Evolutionary conservation across 1,140 invertebrate species (phyloP).

Genomic region (Chironomus striatipennis): DNA sequence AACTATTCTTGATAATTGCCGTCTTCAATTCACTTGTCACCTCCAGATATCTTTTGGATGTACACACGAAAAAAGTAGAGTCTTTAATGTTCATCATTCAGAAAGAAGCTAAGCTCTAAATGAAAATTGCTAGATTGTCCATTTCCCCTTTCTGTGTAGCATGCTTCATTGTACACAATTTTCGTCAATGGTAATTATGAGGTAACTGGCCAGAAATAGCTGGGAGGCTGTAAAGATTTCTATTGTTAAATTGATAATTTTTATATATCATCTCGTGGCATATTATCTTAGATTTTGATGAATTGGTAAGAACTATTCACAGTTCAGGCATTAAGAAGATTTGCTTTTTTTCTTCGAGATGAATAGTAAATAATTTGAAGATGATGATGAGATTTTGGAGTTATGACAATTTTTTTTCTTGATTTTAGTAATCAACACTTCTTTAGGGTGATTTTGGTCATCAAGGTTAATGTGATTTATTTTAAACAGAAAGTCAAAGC

Average conservation of each 20-base stretch:
- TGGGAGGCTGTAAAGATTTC: not conserved
- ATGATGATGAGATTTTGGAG: no score
- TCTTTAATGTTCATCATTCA: not conserved
- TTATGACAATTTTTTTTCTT: no score
- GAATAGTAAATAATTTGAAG: no score
- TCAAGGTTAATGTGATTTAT: no score
- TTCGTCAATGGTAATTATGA: not conserved
- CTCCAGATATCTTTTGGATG: slow-evolving; percentile 6
- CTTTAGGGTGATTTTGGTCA: no score
- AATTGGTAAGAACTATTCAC: no score
- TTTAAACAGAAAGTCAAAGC: no score
- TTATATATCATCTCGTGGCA: not conserved
- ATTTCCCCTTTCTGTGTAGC: not conserved
- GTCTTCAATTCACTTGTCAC: slow-evolving; percentile 21
- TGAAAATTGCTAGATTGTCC: slow-evolving; percentile 8
- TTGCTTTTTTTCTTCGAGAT: not conserved
- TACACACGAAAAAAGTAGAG: not conserved
- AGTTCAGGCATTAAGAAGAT: not conserved
- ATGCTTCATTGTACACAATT: not conserved
- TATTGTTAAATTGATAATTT: slow-evolving; percentile 10
- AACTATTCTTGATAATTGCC: not conserved
- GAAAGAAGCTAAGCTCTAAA: not conserved
- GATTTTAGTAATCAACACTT: no score
- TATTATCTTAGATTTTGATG: not conserved
- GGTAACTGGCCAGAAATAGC: not conserved